Base-by-base conservation (phyloP, 2,888 invertebrate genomes). In the Octodonta nipae region DNA sequence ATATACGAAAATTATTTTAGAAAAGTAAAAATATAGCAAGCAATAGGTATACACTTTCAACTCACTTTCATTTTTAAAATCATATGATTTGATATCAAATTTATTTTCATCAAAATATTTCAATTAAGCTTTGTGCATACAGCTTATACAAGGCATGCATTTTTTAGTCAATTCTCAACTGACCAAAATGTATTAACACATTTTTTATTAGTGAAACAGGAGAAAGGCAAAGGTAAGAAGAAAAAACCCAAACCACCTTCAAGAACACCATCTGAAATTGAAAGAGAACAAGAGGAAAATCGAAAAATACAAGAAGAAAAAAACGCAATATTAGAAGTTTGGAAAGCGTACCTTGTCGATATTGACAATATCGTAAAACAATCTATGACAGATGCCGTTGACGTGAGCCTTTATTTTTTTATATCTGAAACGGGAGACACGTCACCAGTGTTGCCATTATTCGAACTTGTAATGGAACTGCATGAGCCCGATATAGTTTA, bases 391-490 rank as follows among this genome's bases (percentile, higher is more conserved):
- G 13, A 13, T 1, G 33, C 37, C 1, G 28, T 40, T 8, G 35
- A 39, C 13, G 28, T 20, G 4, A 41, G 35, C 25, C 54, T 78
- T 26, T 55, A 66, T 36, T 65, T 75, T 34, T 71, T 79, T 36
- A 61, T 73, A 17, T 61, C 54, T 13, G 75, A 79, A 54, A 79
- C 75, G 41, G 65, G 49, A 0, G 49, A 52, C 20, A 10, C 12
- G 4, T 11, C 28, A 4, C 44, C 49, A 2, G 30, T 45, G 27
- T 36, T 67, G 5, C 82, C 89, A 0, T 70, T 91, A 22, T 77
- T 88, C 60, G 80, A 85, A 61, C 70, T 88, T 2, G 60, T 71
- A 28, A 70, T 87, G 46, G 78, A 80, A 49, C 64, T 89, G 3
- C 72, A 73, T 41, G 77, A 78, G 41, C 78, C 79, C 15, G 69